A percentile compares a stretch with the other conserved stretches of the same genome.
Conservation (phyloP, 2,113 vertebrate species). For the Callorhinus ursinus region DNA sequence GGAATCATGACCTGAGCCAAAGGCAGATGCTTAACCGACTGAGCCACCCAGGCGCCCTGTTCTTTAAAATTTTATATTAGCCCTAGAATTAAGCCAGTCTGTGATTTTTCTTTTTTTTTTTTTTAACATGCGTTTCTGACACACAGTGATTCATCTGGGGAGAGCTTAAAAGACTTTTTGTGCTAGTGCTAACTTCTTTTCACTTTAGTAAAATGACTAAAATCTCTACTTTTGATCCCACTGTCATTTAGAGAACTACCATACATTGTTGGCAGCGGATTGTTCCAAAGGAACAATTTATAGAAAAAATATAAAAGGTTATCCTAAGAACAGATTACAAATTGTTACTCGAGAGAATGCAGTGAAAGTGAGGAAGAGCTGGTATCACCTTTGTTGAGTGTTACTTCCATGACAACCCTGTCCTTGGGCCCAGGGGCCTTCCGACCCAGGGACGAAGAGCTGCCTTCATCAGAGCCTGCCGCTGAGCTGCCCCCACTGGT, state of each 20-base stretch:
- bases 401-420: constrained; percentile 96
- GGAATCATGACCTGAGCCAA: no score
- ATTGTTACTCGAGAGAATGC: neutral
- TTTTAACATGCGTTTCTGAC: neutral
- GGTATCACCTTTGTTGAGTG: constrained; percentile 93
- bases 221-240: neutral
- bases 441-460: constrained; percentile 82
- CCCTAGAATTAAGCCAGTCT: neutral
- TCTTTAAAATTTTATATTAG: neutral
- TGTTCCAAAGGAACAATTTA: neutral
- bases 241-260: neutral
- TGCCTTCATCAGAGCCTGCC: constrained; percentile 81
- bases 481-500: constrained; percentile 80
- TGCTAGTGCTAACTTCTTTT: neutral
- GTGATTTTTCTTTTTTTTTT: neutral
- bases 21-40: no score
- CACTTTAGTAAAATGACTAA: constrained; percentile 4
- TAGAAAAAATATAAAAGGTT: neutral
- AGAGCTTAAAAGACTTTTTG: neutral
- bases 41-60: no score
- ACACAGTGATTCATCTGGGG: neutral
- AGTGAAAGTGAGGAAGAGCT: accelerated
- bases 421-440: constrained; percentile 94
- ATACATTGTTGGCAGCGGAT: neutral
- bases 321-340: neutral